Conservation (phyloP, 2,113 vertebrate genomes). For the Saguinus midas region DNA sequence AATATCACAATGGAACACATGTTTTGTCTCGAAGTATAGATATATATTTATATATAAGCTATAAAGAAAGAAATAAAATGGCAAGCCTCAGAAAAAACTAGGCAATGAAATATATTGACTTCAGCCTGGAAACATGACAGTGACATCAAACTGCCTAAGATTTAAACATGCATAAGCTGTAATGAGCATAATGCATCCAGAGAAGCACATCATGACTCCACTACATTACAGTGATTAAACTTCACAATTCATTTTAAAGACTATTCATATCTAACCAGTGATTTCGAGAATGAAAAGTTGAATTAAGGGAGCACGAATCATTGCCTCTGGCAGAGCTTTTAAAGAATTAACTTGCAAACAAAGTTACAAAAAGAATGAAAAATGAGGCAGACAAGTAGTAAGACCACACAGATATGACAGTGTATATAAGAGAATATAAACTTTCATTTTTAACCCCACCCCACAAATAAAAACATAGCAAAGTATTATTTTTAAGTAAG, state of each 20-base stretch:
- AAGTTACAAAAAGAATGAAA: slow-evolving; percentile 68
- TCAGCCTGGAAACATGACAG: slow-evolving; percentile 41
- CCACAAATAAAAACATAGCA: slow-evolving; percentile 24
- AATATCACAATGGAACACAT: neutral
- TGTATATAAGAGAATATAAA: neutral
- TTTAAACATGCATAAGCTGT: slow-evolving; percentile 6
- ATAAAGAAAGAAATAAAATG: slow-evolving; percentile 29
- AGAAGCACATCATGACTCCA: slow-evolving; percentile 50
- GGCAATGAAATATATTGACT: neutral
- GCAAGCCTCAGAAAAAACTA: neutral
- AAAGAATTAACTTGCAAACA: slow-evolving; percentile 75
- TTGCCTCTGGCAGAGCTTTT: slow-evolving; percentile 59
- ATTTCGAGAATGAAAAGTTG: slow-evolving; percentile 50
- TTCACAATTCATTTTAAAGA: slow-evolving; percentile 71
- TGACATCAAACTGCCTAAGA: slow-evolving; percentile 44
- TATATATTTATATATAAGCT: neutral
- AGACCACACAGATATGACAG: neutral
- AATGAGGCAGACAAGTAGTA: neutral
- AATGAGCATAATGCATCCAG: slow-evolving; percentile 11
- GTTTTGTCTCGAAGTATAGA: neutral
- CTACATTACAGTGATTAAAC: slow-evolving; percentile 72
- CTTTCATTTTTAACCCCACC: neutral
- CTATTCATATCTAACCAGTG: slow-evolving; percentile 66
- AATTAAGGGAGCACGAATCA: slow-evolving; percentile 61
- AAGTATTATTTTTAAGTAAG: neutral